Evolutionary conservation across 2,113 vertebrate genomes (phyloP).

Genomic region (Sapajus apella): DNA sequence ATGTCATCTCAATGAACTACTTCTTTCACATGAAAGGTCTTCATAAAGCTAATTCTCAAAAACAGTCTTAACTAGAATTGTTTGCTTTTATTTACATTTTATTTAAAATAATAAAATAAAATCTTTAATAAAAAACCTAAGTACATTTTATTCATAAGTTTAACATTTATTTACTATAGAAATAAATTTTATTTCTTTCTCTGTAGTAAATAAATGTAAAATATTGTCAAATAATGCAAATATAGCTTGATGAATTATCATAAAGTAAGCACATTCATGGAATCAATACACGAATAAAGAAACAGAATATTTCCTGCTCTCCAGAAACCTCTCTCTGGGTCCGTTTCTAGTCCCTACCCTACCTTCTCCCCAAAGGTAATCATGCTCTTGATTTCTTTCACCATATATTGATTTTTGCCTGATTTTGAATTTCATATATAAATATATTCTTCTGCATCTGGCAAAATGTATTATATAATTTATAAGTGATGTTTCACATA

Average conservation of each 20-base stretch:
- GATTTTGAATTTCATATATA: not conserved
- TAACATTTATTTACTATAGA: not conserved
- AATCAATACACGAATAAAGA: not conserved
- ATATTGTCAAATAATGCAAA: not conserved
- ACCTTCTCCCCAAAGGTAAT: not conserved
- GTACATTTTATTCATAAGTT: not conserved
- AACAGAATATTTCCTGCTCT: not conserved
- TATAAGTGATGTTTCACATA: not conserved
- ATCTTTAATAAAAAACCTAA: not conserved
- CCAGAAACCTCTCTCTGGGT: not conserved
- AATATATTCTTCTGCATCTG: not conserved
- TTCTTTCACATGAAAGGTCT: not conserved
- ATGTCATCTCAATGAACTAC: not conserved
- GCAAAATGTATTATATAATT: not conserved
- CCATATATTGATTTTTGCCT: not conserved
- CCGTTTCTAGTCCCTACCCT: not conserved
- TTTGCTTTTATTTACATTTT: not conserved
- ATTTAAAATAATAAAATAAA: not conserved
- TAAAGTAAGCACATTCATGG: not conserved
- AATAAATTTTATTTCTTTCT: not conserved
- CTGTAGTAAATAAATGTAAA: not conserved
- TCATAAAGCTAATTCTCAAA: not conserved
- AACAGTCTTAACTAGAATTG: not conserved
- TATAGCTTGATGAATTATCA: not conserved
- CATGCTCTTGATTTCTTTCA: not conserved